A percentile compares a stretch with the other conserved stretches of the same genome.
Conservation (phyloP, 2,797 vertebrate genomes). For the Chrysolophus pictus region DNA sequence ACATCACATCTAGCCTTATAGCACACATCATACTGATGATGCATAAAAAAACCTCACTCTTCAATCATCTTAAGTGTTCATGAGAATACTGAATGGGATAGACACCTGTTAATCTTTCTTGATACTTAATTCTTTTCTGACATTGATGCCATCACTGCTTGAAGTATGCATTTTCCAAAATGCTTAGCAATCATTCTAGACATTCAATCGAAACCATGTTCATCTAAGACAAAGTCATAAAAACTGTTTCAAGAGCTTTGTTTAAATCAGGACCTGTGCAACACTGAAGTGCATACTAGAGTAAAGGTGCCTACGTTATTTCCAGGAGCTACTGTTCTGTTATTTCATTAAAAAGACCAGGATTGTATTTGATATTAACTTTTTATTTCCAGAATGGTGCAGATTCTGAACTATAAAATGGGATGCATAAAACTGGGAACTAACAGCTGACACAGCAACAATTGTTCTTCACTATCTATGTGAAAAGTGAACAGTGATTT, state of each 20-base stretch:
- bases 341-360: not conserved
- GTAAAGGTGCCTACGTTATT: not conserved
- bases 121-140: not conserved
- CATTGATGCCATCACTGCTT: not conserved
- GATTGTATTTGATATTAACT: not conserved
- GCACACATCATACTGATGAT: not conserved
- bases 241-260: not conserved
- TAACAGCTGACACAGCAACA: not conserved
- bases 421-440: not conserved
- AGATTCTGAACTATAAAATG: not conserved
- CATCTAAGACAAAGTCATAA: not conserved
- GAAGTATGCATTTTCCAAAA: not conserved
- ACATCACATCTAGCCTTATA: not conserved
- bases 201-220: not conserved
- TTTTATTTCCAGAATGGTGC: not conserved
- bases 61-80: not conserved
- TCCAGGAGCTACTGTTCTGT: not conserved
- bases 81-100: not conserved
- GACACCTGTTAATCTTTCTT: not conserved
- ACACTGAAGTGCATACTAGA: not conserved
- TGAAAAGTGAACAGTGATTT: not conserved
- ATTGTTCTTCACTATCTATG: not conserved
- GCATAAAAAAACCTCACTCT: not conserved
- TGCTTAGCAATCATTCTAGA: not conserved
- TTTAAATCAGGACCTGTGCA: not conserved